A percentile compares a stretch with the other conserved stretches of the same genome.
Conservation (phyloP, 2,888 invertebrate species). For the Endomychus coccineus region DNA sequence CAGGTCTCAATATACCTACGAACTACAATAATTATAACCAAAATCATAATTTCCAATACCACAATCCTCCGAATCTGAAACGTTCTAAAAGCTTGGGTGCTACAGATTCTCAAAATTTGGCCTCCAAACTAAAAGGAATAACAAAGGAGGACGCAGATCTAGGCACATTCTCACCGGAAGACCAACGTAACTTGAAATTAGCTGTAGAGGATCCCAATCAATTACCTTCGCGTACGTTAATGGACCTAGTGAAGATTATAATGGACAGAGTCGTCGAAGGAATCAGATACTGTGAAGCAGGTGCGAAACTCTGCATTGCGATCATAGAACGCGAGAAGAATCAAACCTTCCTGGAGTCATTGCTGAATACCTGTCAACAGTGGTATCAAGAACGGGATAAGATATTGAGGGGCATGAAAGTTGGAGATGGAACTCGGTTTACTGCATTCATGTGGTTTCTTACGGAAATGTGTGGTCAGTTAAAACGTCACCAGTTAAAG, state of each 20-base stretch:
- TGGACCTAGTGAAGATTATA: conserved; percentile 78
- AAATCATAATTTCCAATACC: conserved; percentile 22
- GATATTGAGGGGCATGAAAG: conserved; percentile 47
- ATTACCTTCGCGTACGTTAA: conserved; percentile 63
- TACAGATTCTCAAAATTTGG: conserved; percentile 62
- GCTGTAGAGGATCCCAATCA: conserved; percentile 78
- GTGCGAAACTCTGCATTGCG: conserved; percentile 76
- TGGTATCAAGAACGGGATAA: conserved; percentile 73
- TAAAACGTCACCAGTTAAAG: conserved; percentile 59
- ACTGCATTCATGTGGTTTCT: conserved; percentile 85
- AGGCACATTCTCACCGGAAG: conserved; percentile 65
- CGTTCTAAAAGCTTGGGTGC: conserved; percentile 77
- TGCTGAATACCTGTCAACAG: conserved; percentile 83
- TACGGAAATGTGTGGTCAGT: conserved; percentile 84
- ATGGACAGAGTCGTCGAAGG: conserved; percentile 76
- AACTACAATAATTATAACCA: conserved; percentile 13
- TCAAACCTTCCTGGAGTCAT: conserved; percentile 82
- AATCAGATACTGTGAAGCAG: conserved; percentile 68
- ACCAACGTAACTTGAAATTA: conserved; percentile 65
- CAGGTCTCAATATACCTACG: conserved; percentile 36
- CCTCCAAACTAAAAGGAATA: conserved; percentile 58
- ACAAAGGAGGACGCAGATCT: conserved; percentile 65
- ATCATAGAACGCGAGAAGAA: conserved; percentile 82
- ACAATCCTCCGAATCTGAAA: conserved; percentile 50
- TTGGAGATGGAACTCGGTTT: conserved; percentile 58